These are phyloP conservation scores for Euthynnus affinis DNA, from an alignment of 2,797 vertebrate species.

Conservation along the genomic window DNA sequence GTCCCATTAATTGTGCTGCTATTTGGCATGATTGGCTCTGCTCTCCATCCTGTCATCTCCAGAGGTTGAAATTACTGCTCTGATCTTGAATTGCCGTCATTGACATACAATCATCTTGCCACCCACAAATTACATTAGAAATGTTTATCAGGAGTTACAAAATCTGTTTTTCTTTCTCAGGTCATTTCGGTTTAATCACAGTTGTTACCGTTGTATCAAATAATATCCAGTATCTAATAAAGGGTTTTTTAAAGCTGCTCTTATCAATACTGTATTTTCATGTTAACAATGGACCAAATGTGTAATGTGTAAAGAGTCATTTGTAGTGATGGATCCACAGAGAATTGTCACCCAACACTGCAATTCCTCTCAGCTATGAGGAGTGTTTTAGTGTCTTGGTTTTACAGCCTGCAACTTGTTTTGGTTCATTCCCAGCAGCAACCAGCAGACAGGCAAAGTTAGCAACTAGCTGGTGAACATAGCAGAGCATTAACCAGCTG, in stretches of 20 bases:
- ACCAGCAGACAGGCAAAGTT: too few species aligned
- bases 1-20: conserved; percentile 68
- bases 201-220: too few species aligned
- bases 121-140: background rate
- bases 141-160: background rate
- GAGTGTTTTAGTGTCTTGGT: too few species aligned
- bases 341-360: too few species aligned
- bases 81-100: background rate
- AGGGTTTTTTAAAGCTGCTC: background rate
- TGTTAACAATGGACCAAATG: too few species aligned
- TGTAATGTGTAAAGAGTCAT: too few species aligned
- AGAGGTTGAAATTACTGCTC: background rate
- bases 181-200: background rate
- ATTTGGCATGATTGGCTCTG: conserved; percentile 58
- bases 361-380: too few species aligned
- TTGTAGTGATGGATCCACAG: too few species aligned
- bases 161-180: background rate
- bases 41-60: conserved; percentile 9
- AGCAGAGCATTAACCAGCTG: too few species aligned
- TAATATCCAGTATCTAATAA: background rate
- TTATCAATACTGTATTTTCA: background rate
- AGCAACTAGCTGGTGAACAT: too few species aligned
- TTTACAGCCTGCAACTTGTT: too few species aligned
- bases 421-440: too few species aligned
- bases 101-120: conserved; percentile 1